Conservation (phyloP, 2,888 invertebrate species). For the Apoderus coryli region DNA sequence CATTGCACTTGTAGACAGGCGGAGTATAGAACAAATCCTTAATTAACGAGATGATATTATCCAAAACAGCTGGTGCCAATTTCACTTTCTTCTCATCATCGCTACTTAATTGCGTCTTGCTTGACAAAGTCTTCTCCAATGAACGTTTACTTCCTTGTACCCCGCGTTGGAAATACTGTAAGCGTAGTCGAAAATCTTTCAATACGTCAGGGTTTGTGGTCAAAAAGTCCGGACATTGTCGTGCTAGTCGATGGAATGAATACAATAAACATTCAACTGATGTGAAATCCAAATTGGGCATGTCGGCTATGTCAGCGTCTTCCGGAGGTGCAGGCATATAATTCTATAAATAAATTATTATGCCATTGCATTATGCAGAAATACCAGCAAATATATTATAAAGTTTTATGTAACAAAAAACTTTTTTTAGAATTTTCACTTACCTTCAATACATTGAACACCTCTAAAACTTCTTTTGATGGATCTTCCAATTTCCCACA, state of each 20-base stretch:
- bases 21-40: slow-evolving; percentile 90
- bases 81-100: slow-evolving; percentile 56
- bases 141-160: slow-evolving; percentile 48
- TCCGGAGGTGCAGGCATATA: slow-evolving; percentile 81
- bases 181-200: slow-evolving; percentile 72
- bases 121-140: slow-evolving; percentile 19
- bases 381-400: slow-evolving; percentile 3
- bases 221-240: slow-evolving; percentile 63
- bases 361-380: background rate
- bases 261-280: slow-evolving; percentile 85
- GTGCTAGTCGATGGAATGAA: slow-evolving; percentile 59
- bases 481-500: slow-evolving; percentile 65
- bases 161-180: slow-evolving; percentile 85
- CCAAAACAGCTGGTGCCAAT: slow-evolving; percentile 78
- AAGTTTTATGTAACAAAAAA: slow-evolving; percentile 11
- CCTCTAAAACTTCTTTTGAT: slow-evolving; percentile 55
- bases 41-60: slow-evolving; percentile 83
- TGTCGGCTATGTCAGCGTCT: slow-evolving; percentile 43
- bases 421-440: slow-evolving; percentile 20
- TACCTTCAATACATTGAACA: slow-evolving; percentile 69
- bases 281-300: slow-evolving; percentile 83
- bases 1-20: slow-evolving; percentile 76
- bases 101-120: slow-evolving; percentile 26
- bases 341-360: slow-evolving; percentile 39
- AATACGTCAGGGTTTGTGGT: slow-evolving; percentile 56